Base-by-base conservation (phyloP, 2,888 invertebrate genomes). In the Epirrhoe tristata region DNA sequence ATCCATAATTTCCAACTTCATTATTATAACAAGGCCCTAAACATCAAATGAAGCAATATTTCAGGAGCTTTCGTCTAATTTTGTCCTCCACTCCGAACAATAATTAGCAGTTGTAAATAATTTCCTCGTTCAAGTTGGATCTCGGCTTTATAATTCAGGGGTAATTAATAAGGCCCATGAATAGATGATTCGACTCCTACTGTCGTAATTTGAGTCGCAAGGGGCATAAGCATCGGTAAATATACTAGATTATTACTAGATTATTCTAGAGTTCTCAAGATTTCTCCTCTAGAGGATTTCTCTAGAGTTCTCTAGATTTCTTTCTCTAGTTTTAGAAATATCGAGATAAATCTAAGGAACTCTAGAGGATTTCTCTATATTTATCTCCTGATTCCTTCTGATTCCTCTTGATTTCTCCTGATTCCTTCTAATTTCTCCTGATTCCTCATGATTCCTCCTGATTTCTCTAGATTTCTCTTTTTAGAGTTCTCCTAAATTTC, bases 81-180 rank as follows among this genome's bases (percentile, higher is more conserved):
- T 17, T 36, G 17, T 12, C 17, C 50, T 48, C 31, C 31, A 60
- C 43, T 54, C 17, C 48, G 17, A 17, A 31, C 53, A 50, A 32
- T 66, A 54, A 58, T 62, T 34, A 61, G 39, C 6, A 46, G 48
- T 54, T 61, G 54, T 54, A 51, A 63, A 67, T 67, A 34, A 62
- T 67, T 63, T 51, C 53, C 50, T 12, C 10, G 39, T 34, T 62
- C 51, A 50, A 58, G 57, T 59, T 66, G 50, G 51, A 58, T 67
- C 51, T 51, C 6, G 24, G 51, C 55, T 67, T 57, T 32, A 51
- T 67, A 62, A 58, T 62, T 55, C 55, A 59, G 24, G 10, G 50
- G 53, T 14, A 61, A 54, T 62, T 55, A 62, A 52, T 60, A 58
- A 55, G 32, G 43, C 8, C 17, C 63, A 56, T 63, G 67, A 63